Evolutionary conservation across 2,888 invertebrate species (phyloP), one percentile per base, ranked within the genome.

Genomic region (Phalangium opilio): DNA sequence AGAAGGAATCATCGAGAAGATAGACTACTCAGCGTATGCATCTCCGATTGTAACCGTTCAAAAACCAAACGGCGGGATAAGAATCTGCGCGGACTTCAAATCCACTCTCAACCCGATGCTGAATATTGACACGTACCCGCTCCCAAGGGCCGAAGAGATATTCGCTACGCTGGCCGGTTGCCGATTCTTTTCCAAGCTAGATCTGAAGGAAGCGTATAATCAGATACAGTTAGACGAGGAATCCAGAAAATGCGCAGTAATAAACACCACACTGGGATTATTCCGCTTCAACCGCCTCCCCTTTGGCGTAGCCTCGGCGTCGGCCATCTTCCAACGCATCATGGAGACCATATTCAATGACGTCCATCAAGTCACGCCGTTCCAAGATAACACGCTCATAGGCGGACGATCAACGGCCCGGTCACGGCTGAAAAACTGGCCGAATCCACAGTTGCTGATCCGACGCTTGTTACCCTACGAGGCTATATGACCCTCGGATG

Each of bases 271-370:
- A 8, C 2, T 12, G 7, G 38, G 43, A 8, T 32, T 47, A n/a
- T 33, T 43, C 34, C 18, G 11, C 8, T 43, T 27, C 18, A 27
- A 2, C 7, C 7, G 43, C 5, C n/a, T 38, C 18, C 14, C 38
- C 10, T 38, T 38, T 3, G 38, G 4, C 15, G 38, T 12, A 3
- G 15, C 38, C 10, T 38, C 38, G n/a, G 39, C 47, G n/a, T 38
- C 43, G 14, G 43, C 43, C 8, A 39, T 47, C 4, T 47, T 47
- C 15, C 47, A 47, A 19, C 17, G 39, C n/a, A 19, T 42, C 35
- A 47, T 43, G 11, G 43, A 32, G 2, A 47, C 33, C 7, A n/a
- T 47, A 4, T 10, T 39, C 10, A 10, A 18, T 15, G 32, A 21
- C 5, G 18, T 38, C 18, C 8, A 15, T n/a, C 8, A 18, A 8